Base-by-base conservation (phyloP, 1,140 invertebrate species). In the Drosophila nigromelanica region DNA sequence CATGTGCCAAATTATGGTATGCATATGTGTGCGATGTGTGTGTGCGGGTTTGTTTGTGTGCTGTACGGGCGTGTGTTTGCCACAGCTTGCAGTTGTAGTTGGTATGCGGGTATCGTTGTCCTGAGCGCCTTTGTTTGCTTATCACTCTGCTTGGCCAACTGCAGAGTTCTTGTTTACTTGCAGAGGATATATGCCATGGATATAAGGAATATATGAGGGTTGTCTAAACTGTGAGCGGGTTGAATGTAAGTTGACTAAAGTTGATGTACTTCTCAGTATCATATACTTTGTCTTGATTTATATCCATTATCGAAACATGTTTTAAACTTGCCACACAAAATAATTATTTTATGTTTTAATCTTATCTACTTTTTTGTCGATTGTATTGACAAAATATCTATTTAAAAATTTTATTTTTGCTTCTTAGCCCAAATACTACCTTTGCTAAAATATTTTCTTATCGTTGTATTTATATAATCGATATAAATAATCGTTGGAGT, bases 1-100 rank as follows among this genome's bases (percentile, higher is more conserved):
- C 79, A 68, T 82, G 79, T 81, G 60, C 58, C 79, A 82, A 81
- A 81, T 81, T 78, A 81, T 81, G 69, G 8, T 50, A 37, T 48
- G 40, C 14, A 51, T 43, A 35, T 30, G 7, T 18, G 11, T 63
- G 61, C 52, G 47, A 30, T 40, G 37, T 71, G 35, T 56, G 60
- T 50, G 52, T 40, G n/a, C 24, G 45, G 4, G 12, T 1, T 12
- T 54, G 48, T 50, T 43, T 33, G 30, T 24, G 45, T 42, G 10
- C 5, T n/a, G 4, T 39, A 5, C 11, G 39, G 21, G 48, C 30
- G 35, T 69, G 39, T 40, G 48, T 64, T 62, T 58, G 69, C 63
- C 67, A 73, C 63, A 73, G 63, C 60, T 73, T 73, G 47, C 40
- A 67, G 48, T 33, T 73, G 39, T 47, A 67, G 48, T 24, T 60